Conservation (phyloP, 2,797 vertebrate species). For the Acanthurus tractus region DNA sequence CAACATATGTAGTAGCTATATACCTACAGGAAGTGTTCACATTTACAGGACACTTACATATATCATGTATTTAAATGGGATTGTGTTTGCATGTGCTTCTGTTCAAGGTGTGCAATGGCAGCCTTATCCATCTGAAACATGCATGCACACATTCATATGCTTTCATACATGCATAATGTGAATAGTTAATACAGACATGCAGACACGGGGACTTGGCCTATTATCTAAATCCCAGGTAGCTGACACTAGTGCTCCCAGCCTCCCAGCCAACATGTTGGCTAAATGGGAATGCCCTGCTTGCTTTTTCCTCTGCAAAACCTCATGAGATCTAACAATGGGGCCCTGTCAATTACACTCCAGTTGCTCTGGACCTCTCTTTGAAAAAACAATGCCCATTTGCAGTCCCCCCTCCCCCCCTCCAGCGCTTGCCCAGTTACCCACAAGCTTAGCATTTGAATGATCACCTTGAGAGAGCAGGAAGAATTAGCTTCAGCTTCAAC, state of each 20-base stretch:
- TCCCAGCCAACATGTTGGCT: conserved; percentile 13
- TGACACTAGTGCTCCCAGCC: conserved; percentile 25
- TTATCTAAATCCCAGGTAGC: conserved; percentile 42
- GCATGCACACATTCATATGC: background rate
- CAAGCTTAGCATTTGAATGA: conserved; percentile 52
- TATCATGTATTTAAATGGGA: conserved; percentile 8
- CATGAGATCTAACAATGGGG: conserved; percentile 42
- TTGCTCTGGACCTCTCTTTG: conserved; percentile 56
- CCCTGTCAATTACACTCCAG: conserved; percentile 62
- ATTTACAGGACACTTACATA: background rate
- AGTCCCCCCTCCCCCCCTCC: conserved; percentile 19
- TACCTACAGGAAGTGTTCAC: conserved; percentile 10
- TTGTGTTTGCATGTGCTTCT: background rate
- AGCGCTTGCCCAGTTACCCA: conserved; percentile 33
- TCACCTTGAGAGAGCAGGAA: conserved; percentile 35
- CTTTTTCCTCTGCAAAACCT: conserved; percentile 52
- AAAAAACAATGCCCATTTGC: conserved; percentile 54
- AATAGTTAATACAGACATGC: conserved; percentile 18
- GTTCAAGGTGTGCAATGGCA: background rate
- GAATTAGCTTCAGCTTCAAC: conserved; percentile 51
- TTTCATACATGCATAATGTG: conserved; percentile 1
- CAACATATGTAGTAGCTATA: conserved; percentile 1
- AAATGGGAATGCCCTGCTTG: conserved; percentile 67
- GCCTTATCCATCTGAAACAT: conserved; percentile 13
- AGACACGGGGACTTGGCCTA: conserved; percentile 15